Evolutionary conservation across 2,888 invertebrate species (phyloP).

Genomic region (Metacarcinus magister): DNA sequence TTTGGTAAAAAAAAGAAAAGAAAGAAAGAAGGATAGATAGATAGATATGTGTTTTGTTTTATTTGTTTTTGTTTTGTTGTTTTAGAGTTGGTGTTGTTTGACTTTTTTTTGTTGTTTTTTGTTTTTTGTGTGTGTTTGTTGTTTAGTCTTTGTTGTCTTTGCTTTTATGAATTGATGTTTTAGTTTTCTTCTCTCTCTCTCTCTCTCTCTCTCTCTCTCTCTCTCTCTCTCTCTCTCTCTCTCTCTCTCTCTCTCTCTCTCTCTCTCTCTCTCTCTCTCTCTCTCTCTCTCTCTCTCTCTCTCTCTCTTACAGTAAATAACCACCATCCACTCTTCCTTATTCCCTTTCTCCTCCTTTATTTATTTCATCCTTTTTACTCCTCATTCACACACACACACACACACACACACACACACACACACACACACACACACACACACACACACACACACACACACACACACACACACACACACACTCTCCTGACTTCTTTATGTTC

Average conservation of each 20-base stretch:
- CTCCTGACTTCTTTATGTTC: not conserved
- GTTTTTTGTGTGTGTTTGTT: not conserved
- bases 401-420: no score
- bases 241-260: not conserved
- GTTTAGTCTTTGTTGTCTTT: not conserved
- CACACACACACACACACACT: no score
- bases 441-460: no score
- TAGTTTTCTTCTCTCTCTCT: not conserved
- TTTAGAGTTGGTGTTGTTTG: no score
- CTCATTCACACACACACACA: not conserved
- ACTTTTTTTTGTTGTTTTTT: no score
- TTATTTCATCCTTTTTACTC: not conserved
- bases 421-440: no score
- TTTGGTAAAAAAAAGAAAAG: no score
- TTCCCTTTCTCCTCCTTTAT: not conserved
- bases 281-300: constrained; percentile 26
- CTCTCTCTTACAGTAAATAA: not conserved
- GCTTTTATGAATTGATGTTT: not conserved
- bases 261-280: constrained; percentile 26
- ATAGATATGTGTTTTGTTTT: no score
- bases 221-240: constrained; percentile 4
- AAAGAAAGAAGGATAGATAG: no score
- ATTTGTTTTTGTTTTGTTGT: no score
- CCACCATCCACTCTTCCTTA: not conserved
- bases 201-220: constrained; percentile 26